phyloP scores from a whole-genome alignment of 2,113 vertebrate species.

The Proterorhinus semilunaris region DNA sequence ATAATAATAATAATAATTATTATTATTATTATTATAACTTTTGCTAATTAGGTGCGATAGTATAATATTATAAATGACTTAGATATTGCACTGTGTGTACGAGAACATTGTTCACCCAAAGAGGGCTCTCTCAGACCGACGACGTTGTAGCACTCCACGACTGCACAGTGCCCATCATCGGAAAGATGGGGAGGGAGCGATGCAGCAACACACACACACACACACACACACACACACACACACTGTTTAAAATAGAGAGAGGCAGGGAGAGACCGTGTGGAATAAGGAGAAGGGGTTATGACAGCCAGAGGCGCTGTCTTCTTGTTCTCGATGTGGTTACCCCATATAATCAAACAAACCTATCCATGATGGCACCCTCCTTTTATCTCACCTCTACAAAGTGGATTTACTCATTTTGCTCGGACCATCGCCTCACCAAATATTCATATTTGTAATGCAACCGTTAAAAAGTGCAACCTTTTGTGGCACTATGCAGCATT shows the following conservation, averaged over 20 bases:
- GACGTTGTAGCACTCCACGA: constrained; percentile 58
- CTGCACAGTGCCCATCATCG: constrained; percentile 38
- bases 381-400: constrained; percentile 40
- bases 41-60: background rate
- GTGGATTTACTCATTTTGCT: constrained; percentile 44
- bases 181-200: constrained; percentile 53
- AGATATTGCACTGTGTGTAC: background rate
- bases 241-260: constrained; percentile 32
- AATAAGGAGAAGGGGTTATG: constrained; percentile 56
- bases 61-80: background rate
- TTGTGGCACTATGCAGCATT: constrained; percentile 33
- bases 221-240: background rate
- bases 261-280: constrained; percentile 30
- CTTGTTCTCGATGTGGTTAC: constrained; percentile 43
- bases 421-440: constrained; percentile 32
- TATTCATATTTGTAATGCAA: constrained; percentile 44
- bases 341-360: constrained; percentile 57
- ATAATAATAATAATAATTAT: background rate
- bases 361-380: constrained; percentile 50
- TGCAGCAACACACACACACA: constrained; percentile 43
- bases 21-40: background rate
- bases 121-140: constrained; percentile 71
- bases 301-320: constrained; percentile 69
- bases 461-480: constrained; percentile 21
- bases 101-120: constrained; percentile 62